These are phyloP conservation scores for Strix aluco DNA, from an alignment of 2,113 vertebrate genomes.

Conservation along the genomic window DNA sequence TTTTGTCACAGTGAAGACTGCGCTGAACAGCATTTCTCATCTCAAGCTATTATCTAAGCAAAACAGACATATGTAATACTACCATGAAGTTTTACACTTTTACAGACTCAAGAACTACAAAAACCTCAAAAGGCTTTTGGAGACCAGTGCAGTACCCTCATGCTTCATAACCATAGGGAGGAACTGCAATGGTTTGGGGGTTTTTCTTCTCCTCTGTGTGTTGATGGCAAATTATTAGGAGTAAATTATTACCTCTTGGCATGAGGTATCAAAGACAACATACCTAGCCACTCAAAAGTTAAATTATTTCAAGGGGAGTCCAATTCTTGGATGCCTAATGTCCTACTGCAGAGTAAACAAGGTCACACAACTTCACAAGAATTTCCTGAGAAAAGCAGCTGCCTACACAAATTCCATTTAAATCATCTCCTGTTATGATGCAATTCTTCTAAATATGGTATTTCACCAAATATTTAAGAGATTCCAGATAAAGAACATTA, in stretches of 20 bases:
- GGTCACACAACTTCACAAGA: background rate
- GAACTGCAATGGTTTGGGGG: background rate
- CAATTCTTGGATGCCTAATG: background rate
- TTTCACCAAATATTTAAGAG: constrained; percentile 11
- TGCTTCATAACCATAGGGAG: background rate
- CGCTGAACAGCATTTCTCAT: background rate
- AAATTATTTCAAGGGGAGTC: background rate
- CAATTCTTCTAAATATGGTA: background rate
- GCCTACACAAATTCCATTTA: constrained; percentile 20
- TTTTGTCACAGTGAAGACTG: background rate
- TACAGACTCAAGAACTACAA: background rate
- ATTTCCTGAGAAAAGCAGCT: constrained; percentile 35
- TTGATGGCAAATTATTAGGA: background rate
- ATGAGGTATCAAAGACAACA: background rate
- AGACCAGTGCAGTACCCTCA: background rate
- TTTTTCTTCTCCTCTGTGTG: background rate
- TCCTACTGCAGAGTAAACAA: background rate
- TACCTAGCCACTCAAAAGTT: background rate
- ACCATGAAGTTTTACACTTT: background rate
- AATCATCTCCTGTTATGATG: constrained; percentile 12
- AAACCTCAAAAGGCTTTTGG: background rate
- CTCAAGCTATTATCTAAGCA: background rate
- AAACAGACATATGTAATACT: background rate
- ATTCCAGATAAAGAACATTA: background rate
- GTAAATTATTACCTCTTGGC: background rate